Percentiles rank a stretch among this genome's conserved stretches.
Conservation (phyloP, 2,888 invertebrate species). For the Mimumesa dahlbomi region DNA sequence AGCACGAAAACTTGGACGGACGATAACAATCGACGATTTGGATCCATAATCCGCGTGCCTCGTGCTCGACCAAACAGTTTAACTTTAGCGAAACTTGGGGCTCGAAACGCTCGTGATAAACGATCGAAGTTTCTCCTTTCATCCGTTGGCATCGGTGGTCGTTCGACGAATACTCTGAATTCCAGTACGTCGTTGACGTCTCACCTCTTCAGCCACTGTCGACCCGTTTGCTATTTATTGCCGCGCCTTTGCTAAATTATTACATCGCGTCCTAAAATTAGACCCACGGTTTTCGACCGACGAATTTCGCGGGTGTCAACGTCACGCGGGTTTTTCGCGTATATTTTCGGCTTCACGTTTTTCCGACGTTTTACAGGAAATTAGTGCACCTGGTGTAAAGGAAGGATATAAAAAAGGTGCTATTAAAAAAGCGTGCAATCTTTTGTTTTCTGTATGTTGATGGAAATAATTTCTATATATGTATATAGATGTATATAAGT, state of each 20-base stretch:
- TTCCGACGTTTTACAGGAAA: too few relatives aligned
- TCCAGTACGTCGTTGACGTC: conserved; percentile 39
- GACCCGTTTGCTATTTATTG: conserved; percentile 6
- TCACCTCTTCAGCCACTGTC: neutral
- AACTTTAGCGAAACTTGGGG: conserved; percentile 57
- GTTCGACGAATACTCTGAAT: conserved; percentile 46
- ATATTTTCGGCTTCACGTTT: too few relatives aligned
- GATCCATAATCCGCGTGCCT: conserved; percentile 60
- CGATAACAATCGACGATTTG: conserved; percentile 59
- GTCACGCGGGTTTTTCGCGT: too few relatives aligned
- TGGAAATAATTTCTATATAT: too few relatives aligned
- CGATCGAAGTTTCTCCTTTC: conserved; percentile 56
- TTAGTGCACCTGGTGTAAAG: too few relatives aligned
- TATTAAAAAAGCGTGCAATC: too few relatives aligned
- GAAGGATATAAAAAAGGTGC: too few relatives aligned
- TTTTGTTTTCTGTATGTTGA: too few relatives aligned
- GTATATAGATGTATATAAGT: too few relatives aligned
- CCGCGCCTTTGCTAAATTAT: conserved; percentile 36
- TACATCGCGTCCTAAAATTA: conserved; percentile 22
- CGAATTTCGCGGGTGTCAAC: neutral
- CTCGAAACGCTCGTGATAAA: conserved; percentile 56
- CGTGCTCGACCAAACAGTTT: conserved; percentile 56
- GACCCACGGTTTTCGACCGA: neutral
- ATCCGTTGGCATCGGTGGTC: conserved; percentile 38
- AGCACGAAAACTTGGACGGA: conserved; percentile 36